Evolutionary conservation across 2,797 vertebrate genomes (phyloP), one percentile per base, ranked within the genome.

Genomic region (Neosalanx taihuensis): DNA sequence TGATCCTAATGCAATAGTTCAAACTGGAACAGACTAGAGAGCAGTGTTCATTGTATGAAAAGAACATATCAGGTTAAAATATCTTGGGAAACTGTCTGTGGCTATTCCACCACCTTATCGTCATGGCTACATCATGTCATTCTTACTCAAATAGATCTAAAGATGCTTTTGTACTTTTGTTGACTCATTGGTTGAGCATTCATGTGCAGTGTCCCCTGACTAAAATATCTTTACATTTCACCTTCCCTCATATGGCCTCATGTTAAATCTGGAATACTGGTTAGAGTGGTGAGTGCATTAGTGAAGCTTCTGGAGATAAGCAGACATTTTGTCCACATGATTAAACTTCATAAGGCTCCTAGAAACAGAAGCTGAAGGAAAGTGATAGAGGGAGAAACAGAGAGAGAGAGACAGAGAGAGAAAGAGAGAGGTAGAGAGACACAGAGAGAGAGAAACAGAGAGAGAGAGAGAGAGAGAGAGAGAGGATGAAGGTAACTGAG

Each of bases 1-100:
- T 77, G 31, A 90, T 73, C 78, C 78, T 81, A 68, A 85, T 79
- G 71, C 73, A 71, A 69, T 70, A 51, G 63, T 56, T 73, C 69
- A 77, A 67, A 74, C 59, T 49, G 74, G n/a, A n/a, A n/a, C n/a
- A n/a, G n/a, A n/a, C n/a, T n/a, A 30, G 64, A 72, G 76, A 64
- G 74, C 59, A 62, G 53, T 35, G 62, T 31, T 30, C 68, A 67
- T 65, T 69, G 62, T 41, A 26, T 58, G 37, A 72, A 76, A 23
- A 80, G 30, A 72, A 61, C 26, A 74, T 67, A 58, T 58, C 29
- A 58, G 62, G 23, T 73, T 41, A 59, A 76, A 70, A 65, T 46
- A 46, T 46, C 49, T 67, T 71, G 4, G 69, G 6, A 26, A 65
- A 33, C 10, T 78, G 65, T 72, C 58, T 65, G 53, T 23, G 64